phyloP scores from a whole-genome alignment of 2,888 invertebrate species.

The Dermolepida albohirtum region DNA sequence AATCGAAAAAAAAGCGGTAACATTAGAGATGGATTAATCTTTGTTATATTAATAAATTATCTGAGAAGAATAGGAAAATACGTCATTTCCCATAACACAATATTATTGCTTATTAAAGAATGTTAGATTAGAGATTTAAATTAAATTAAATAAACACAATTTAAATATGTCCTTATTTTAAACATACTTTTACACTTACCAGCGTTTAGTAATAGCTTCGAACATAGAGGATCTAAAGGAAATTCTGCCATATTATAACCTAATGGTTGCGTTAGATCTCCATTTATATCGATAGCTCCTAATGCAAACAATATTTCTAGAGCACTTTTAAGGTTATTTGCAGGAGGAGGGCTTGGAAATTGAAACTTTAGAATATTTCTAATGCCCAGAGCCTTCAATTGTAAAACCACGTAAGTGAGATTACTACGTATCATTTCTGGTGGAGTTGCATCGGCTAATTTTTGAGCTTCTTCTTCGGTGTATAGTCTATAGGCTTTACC shows the following conservation, averaged over 20 bases:
- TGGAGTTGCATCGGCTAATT: conserved; percentile 77
- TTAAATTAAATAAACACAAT: neutral
- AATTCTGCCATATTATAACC: conserved; percentile 93
- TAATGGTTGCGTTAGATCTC: conserved; percentile 79
- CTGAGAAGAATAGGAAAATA: too few relatives aligned
- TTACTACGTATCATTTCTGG: conserved; percentile 96
- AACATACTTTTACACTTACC: conserved; percentile 64
- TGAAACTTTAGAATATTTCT: conserved; percentile 91
- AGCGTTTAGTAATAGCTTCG: conserved; percentile 85
- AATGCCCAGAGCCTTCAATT: conserved; percentile 94
- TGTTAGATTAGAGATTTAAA: neutral
- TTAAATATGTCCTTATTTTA: neutral
- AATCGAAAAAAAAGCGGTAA: too few relatives aligned
- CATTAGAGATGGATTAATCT: too few relatives aligned
- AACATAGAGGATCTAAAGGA: conserved; percentile 87
- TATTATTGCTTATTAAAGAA: too few relatives aligned
- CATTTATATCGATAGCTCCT: conserved; percentile 80
- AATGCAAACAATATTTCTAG: conserved; percentile 91
- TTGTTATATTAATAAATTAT: too few relatives aligned
- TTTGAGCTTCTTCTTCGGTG: conserved; percentile 80
- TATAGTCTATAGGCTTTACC: conserved; percentile 91
- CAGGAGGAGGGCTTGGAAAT: conserved; percentile 93
- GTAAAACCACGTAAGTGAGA: conserved; percentile 85
- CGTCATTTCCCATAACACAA: too few relatives aligned
- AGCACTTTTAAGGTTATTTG: conserved; percentile 84